Percentiles rank a stretch among this genome's conserved stretches.
Evolutionary conservation across 2,797 vertebrate genomes (phyloP).

Genomic region (Chelmon rostratus): DNA sequence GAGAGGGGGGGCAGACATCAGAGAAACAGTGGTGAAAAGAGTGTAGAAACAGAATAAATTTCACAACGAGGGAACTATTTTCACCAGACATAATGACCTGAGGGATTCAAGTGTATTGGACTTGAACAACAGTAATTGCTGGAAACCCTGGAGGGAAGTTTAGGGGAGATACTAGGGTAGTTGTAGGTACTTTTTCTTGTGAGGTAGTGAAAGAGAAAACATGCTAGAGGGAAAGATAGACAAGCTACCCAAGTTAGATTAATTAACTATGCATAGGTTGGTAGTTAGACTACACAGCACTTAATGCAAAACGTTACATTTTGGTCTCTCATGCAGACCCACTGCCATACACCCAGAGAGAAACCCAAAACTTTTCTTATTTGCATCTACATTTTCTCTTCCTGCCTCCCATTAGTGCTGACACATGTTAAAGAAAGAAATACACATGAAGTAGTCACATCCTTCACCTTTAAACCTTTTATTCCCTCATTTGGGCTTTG

Average conservation of each 20-base stretch:
- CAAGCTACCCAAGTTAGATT: background rate
- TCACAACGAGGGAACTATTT: too few species aligned
- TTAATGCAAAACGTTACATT: background rate
- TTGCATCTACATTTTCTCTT: background rate
- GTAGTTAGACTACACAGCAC: background rate
- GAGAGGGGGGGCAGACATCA: too few species aligned
- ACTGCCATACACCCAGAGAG: background rate
- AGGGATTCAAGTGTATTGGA: too few species aligned
- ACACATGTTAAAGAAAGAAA: background rate
- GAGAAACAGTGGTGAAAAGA: too few species aligned
- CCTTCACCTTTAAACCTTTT: slow-evolving; percentile 32
- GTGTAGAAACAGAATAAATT: too few species aligned
- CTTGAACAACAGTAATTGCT: too few species aligned
- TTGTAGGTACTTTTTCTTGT: slow-evolving; percentile 25
- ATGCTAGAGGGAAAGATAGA: background rate
- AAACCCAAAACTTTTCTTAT: background rate
- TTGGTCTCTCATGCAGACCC: background rate
- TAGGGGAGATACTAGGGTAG: background rate
- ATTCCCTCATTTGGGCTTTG: slow-evolving; percentile 25
- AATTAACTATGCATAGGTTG: background rate
- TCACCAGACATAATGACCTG: too few species aligned
- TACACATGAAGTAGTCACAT: background rate
- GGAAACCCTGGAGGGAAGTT: background rate
- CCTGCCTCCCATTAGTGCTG: background rate
- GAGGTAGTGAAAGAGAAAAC: slow-evolving; percentile 2